Evolutionary conservation across 2,888 invertebrate genomes (phyloP), one percentile per base, ranked within the genome.

Genomic region (Idaea aversata): DNA sequence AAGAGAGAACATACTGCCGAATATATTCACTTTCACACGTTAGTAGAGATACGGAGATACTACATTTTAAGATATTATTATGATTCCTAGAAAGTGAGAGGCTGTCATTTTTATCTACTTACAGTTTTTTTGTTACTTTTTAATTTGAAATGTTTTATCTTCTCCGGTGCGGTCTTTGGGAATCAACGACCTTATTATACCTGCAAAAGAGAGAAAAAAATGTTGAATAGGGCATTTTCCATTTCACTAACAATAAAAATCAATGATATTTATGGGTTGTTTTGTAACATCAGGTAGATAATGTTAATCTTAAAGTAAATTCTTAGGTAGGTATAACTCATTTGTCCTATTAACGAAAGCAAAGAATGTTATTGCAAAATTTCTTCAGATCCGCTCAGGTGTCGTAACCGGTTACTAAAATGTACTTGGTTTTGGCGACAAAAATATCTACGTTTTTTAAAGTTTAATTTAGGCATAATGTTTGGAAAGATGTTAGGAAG

Each of bases 51-150:
- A 82, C 81, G 83, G 83, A 84, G 84, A 83, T 79, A 76, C 72
- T 75, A 70, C 79, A 86, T 84, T 86, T 85, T 83, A 81, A 85
- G 72, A 75, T 77, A 82, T 80, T 77, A 82, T 80, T 77, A 83
- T 10, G 47, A 47, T 82, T 78, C 77, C 77, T 87, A 83, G 90
- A 92, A 92, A 92, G 92, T 90, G 88, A 91, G 90, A 87, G 88
- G 86, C 77, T 66, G 34, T 70, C 74, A 88, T 90, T 87, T 91
- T 91, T 90, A 89, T 91, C 47, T 47, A 47, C 47, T 47, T 47
- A 47, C 47, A 47, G 10, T 47, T 47, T 47, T 47, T 47, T 47
- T 36, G 10, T 47, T 47, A 47, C 47, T 47, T 7, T 47, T 47
- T 13, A 13, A 13, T 47, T 47, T 47, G 13, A 47, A 47, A 47